Base-by-base conservation (phyloP, 2,113 vertebrate species). In the Spheniscus mendiculus region DNA sequence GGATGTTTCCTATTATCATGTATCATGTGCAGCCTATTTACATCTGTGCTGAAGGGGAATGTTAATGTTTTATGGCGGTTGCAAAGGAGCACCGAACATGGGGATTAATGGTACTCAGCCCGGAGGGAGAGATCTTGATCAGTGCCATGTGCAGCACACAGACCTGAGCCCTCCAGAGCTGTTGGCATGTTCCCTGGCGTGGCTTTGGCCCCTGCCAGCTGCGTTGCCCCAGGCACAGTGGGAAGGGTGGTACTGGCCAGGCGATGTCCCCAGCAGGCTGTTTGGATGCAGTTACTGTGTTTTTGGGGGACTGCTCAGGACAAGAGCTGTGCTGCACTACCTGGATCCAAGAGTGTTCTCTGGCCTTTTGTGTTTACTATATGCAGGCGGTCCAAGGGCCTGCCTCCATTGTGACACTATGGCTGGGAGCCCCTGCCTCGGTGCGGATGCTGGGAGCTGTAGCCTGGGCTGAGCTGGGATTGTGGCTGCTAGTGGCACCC, bases 361-460 rank as follows among this genome's bases (percentile, higher is more conserved):
- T 58, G 59, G 44, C 59, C 45, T 58, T 22, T 36, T 34, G 18
- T 20, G 10, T 74, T 82, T 23, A 11, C n/a, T 23, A 25, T 3
- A 12, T 17, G 13, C 30, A 10, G 15, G 32, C 2, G 4, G 27
- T 77, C 47, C 2, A 3, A 56, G 50, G 23, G 50, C 22, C 50
- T 65, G 65, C 29, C n/a, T 42, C 32, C 23, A 4, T 29, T 0
- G 1, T 0, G 13, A 17, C 19, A 1, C 52, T 26, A 2, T 1
- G 2, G n/a, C n/a, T 15, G 63, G 49, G 29, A 47, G 63, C 30
- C 30, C 58, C 53, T 30, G 83, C 52, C 47, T 58, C 1, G 1
- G 23, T 5, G 15, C 22, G 66, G 40, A 11, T 50, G 44, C 61
- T 62, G 83, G 55, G 61, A 73, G 63, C 63, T 77, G 78, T 5